phyloP scores from a whole-genome alignment of 2,797 vertebrate species.

The Muscicapa comitata region DNA sequence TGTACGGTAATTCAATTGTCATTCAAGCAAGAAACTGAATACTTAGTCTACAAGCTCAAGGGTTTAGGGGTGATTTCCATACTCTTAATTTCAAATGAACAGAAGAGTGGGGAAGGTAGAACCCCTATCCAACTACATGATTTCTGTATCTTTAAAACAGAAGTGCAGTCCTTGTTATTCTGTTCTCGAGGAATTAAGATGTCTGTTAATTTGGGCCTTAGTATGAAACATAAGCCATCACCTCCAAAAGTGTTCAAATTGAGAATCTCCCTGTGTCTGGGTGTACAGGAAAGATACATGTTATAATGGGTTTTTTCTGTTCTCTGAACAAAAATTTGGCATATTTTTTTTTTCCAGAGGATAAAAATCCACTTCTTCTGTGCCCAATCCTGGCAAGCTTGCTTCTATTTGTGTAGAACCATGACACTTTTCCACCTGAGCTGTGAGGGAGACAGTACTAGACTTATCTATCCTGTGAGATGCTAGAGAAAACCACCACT shows the following conservation, averaged over 20 bases:
- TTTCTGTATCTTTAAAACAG: not conserved
- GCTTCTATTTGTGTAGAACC: not conserved
- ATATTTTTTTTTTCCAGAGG: not conserved
- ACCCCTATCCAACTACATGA: not conserved
- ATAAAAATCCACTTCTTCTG: not conserved
- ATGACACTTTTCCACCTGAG: not conserved
- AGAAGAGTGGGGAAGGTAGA: not conserved
- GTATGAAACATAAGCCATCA: not conserved
- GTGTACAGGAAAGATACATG: not conserved
- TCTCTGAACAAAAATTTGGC: not conserved
- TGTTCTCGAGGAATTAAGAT: not conserved
- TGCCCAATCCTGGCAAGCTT: fast-evolving
- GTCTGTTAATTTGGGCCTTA: not conserved
- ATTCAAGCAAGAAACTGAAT: not conserved
- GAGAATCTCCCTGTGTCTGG: not conserved
- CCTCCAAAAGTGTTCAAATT: not conserved
- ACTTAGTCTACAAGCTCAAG: not conserved
- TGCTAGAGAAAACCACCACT: not conserved
- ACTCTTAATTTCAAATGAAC: not conserved
- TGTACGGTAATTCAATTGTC: not conserved
- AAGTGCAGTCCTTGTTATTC: not conserved
- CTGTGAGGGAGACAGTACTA: not conserved
- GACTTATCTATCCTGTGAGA: not conserved
- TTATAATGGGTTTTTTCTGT: not conserved
- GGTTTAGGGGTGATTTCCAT: not conserved